phyloP scores from a whole-genome alignment of 2,113 vertebrate genomes.

The Spizaetus ornatus region DNA sequence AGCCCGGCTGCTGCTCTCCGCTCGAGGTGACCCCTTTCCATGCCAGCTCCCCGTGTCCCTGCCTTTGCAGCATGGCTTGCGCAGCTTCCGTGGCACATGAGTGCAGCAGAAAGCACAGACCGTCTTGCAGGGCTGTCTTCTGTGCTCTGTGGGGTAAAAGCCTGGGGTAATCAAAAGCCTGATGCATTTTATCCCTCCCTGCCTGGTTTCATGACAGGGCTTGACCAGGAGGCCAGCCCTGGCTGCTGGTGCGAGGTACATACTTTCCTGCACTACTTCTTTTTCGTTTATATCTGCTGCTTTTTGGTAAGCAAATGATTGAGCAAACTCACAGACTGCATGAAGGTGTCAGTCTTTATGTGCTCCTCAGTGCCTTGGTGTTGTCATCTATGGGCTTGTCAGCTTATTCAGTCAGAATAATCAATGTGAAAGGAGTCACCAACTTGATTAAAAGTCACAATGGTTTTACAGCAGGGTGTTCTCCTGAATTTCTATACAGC shows the following conservation, averaged over 20 bases:
- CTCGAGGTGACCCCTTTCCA: not conserved
- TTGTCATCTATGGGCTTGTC: not conserved
- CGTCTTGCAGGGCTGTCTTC: not conserved
- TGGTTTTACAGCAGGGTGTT: not conserved
- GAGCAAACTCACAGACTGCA: not conserved
- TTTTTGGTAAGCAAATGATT: not conserved
- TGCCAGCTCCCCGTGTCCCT: fast-evolving
- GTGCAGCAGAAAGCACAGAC: not conserved
- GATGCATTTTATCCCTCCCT: not conserved
- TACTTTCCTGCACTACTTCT: not conserved
- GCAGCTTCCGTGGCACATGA: not conserved
- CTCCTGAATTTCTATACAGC: not conserved
- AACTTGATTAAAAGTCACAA: not conserved
- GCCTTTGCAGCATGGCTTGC: not conserved
- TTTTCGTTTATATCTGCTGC: not conserved
- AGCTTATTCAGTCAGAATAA: not conserved
- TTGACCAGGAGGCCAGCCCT: not conserved
- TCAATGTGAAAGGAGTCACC: not conserved
- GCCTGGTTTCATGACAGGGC: not conserved
- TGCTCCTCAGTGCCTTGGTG: not conserved
- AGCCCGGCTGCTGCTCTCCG: not conserved
- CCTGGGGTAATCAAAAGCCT: not conserved
- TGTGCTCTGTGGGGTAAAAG: not conserved
- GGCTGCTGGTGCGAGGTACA: not conserved
- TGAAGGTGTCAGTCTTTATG: not conserved